These are phyloP conservation scores for Globicephala melas DNA, from an alignment of 2,113 vertebrate species.

Conservation along the genomic window DNA sequence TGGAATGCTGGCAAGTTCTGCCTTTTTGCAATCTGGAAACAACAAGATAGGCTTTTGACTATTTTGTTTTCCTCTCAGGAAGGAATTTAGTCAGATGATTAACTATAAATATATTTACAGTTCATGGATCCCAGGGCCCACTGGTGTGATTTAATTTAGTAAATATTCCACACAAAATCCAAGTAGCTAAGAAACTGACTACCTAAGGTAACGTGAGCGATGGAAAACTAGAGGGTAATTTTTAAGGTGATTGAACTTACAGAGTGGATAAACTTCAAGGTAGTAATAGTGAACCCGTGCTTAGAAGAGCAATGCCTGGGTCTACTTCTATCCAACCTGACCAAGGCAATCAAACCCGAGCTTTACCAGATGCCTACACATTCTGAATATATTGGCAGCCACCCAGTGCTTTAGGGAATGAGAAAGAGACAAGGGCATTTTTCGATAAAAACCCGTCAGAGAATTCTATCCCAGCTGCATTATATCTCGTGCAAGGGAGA, in stretches of 20 bases:
- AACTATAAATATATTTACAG: conserved; percentile 17
- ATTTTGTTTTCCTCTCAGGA: not conserved
- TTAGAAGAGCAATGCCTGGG: not conserved
- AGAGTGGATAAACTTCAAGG: conserved; percentile 26
- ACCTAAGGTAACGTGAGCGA: not conserved
- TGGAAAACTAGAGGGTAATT: conserved; percentile 30
- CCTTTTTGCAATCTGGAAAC: conserved; percentile 5
- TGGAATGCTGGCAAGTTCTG: not conserved
- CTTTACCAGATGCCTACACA: conserved; percentile 13
- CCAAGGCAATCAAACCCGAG: conserved; percentile 17
- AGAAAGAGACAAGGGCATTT: not conserved
- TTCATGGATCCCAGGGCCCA: not conserved
- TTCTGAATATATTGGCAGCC: conserved; percentile 24
- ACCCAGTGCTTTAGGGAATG: conserved; percentile 11
- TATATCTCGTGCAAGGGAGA: conserved; percentile 30
- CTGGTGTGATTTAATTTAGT: conserved; percentile 39
- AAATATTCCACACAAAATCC: conserved; percentile 32
- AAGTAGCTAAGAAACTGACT: conserved; percentile 24
- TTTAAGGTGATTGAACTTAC: conserved; percentile 1
- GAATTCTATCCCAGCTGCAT: not conserved
- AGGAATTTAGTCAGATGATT: not conserved
- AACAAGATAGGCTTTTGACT: not conserved
- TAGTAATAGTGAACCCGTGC: not conserved
- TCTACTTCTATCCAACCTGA: conserved; percentile 3
- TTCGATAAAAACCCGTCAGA: not conserved